A percentile compares a stretch with the other conserved stretches of the same genome.
These are phyloP conservation scores for Cephus spinipes DNA, from an alignment of 2,888 invertebrate species.

Conservation along the genomic window DNA sequence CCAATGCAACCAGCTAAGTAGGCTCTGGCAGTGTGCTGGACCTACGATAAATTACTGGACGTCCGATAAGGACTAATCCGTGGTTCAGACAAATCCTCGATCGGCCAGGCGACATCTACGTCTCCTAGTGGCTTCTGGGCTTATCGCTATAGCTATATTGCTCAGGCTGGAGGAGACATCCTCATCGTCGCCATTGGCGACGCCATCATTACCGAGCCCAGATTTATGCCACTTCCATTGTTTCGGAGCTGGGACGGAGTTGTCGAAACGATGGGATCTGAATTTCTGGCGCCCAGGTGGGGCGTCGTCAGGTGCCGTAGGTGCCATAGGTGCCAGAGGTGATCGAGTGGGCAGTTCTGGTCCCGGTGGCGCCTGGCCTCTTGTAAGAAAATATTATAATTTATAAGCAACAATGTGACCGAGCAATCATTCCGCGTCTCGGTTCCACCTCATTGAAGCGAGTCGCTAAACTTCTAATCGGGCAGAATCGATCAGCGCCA, in stretches of 20 bases:
- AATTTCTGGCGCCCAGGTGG: neutral
- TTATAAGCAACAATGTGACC: conserved; percentile 10
- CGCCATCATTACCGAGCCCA: conserved; percentile 15
- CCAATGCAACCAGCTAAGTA: too few relatives aligned
- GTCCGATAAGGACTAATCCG: conserved; percentile 17
- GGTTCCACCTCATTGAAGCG: conserved; percentile 46
- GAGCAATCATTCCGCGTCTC: neutral
- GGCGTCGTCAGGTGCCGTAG: conserved; percentile 4
- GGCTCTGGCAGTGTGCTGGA: neutral
- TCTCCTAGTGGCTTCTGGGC: conserved; percentile 19
- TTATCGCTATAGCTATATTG: too few relatives aligned
- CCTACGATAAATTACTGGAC: neutral
- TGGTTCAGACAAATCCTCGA: conserved; percentile 23
- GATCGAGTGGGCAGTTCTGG: neutral
- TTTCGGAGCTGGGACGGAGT: conserved; percentile 14
- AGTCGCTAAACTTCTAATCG: conserved; percentile 34
- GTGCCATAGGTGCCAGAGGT: too few relatives aligned
- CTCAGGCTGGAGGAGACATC: too few relatives aligned
- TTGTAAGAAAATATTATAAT: conserved; percentile 8
- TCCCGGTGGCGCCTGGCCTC: neutral
- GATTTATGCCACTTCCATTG: conserved; percentile 31
- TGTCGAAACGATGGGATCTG: conserved; percentile 6
- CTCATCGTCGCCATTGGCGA: too few relatives aligned
- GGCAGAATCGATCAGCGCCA: neutral
- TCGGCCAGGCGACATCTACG: conserved; percentile 28